Evolutionary conservation across 2,888 invertebrate genomes (phyloP), one percentile per base, ranked within the genome.

Genomic region (Lasioglossum villosulum): DNA sequence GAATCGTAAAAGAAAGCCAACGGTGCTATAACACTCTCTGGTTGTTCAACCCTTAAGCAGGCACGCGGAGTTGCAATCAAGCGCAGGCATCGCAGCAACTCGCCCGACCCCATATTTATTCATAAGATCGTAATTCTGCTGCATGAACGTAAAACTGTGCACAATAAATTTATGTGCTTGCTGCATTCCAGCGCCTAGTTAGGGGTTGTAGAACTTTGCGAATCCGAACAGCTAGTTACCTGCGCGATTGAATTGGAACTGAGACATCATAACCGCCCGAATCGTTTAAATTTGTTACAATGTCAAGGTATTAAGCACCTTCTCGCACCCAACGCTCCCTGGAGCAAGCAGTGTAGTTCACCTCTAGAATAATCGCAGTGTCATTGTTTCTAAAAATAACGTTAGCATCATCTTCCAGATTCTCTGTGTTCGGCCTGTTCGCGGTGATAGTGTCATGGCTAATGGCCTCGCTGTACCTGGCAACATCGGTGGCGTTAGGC

Each of bases 381-480:
- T 52, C 8, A 10, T 23, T 10, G 23, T 52, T 66, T 3, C 16
- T 10, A 19, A 19, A 19, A 66, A 66, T 66, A 66, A 19, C 34
- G 19, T 6, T 30, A 68, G 37, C 34, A 10, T 4, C 10, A 4
- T 66, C 5, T 92, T 94, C 16, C 92, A 96, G 96, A 89, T 98
- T 98, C 92, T 98, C 98, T 87, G 98, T 98, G 42, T 97, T 98
- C 95, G 97, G 97, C 70, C 95, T 98, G 37, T 96, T 99, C 93
- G 98, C 98, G 56, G 98, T 99, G 59, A 97, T 98, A 89, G 96
- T 97, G 82, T 98, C 98, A 88, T 99, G 98, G 98, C 96, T 98
- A 91, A 97, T 98, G 96, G 97, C 98, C 78, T 98, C 98, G 80
- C 95, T 98, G 86, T 98, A 99, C 95, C 96, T 98, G 88, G 98